These are phyloP conservation scores for Todus mexicanus DNA, from an alignment of 2,797 vertebrate genomes.

Conservation along the genomic window DNA sequence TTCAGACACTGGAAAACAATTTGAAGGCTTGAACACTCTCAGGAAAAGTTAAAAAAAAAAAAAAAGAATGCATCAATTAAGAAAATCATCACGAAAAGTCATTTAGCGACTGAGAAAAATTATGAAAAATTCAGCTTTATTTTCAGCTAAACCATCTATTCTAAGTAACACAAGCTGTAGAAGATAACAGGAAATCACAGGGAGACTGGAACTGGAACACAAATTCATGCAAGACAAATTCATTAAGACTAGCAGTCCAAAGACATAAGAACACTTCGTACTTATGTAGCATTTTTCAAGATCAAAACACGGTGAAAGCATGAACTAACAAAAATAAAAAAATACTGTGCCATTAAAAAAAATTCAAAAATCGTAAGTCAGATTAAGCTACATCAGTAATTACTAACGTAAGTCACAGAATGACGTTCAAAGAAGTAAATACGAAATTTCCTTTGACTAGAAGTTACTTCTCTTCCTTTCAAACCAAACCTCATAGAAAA, in stretches of 20 bases:
- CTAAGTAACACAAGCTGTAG: neutral
- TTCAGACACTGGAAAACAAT: neutral
- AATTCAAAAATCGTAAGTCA: neutral
- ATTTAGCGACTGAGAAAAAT: neutral
- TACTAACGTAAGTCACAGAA: neutral
- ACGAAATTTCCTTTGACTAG: neutral
- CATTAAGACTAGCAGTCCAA: neutral
- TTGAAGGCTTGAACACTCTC: neutral
- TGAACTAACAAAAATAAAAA: neutral
- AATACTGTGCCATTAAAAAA: neutral
- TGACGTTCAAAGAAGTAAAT: neutral
- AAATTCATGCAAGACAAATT: neutral
- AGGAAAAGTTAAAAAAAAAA: neutral
- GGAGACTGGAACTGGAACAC: neutral
- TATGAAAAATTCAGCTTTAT: neutral
- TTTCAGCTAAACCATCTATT: neutral
- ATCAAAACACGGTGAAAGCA: neutral
- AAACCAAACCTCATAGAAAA: neutral
- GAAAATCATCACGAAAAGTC: neutral
- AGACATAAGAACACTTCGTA: neutral
- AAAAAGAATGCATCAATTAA: neutral
- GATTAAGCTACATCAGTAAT: neutral
- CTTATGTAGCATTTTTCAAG: neutral
- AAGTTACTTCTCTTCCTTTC: neutral
- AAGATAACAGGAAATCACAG: neutral